Evolutionary conservation across 2,888 invertebrate species (phyloP), one percentile per base, ranked within the genome.

Genomic region (Spisula solida): DNA sequence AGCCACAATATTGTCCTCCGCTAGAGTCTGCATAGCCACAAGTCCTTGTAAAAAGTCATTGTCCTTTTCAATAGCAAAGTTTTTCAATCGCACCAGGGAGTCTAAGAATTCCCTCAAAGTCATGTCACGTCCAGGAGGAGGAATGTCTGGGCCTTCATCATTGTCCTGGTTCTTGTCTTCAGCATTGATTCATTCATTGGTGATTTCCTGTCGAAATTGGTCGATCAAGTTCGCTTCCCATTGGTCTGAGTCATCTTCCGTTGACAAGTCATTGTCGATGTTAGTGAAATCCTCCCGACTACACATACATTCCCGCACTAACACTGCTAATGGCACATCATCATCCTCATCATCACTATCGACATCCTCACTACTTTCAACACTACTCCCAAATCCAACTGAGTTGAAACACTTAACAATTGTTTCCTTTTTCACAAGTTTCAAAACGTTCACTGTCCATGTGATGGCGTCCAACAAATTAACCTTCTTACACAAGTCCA

Each of bases 391-490:
- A 34, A 86, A 81, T 70, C 66, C 86, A 25, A 51, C 86, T 20
- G 0, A n/a, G 10, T 12, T 25, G 78, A 78, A 78, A 20, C 78
- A 85, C 31, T 85, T 85, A 1, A 48, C 25, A 0, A 84, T 31
- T 1, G 75, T 75, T 31, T 70, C 85, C 16, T 20, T 5, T 25
- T 79, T 85, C 31, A 85, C 85, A 55, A 6, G 16, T n/a, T 51
- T 60, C 84, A 75, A 84, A 6, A 79, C 51, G 1, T 79, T 6
- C 18, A 70, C 70, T 0, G 6, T 20, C 83, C 83, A 70, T 14
- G 83, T 70, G n/a, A n/a, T n/a, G n/a, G n/a, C n/a, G 41, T 70
- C 83, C 10, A 48, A 34, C 0, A 83, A 10, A 18, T 34, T 83
- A 41, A 83, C 41, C n/a, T 41, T 51, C 55, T 70, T 83, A 18